Base-by-base conservation (phyloP, 2,888 invertebrate species). In the Amphipyra tragopoginis region DNA sequence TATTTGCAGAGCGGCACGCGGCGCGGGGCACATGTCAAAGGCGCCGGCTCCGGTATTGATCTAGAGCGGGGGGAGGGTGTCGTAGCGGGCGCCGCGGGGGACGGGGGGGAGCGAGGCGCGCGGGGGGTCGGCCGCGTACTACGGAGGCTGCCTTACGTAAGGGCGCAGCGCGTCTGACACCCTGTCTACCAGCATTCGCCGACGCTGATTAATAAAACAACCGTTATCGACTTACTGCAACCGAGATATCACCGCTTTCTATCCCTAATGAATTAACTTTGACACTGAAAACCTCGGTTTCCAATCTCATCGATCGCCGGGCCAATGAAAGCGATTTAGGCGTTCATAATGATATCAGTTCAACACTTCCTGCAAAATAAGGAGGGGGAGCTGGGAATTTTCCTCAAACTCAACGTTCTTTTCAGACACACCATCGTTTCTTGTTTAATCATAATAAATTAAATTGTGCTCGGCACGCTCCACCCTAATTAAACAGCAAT, bases 21-120 rank as follows among this genome's bases (percentile, higher is more conserved):
- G 88, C 86, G 88, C 86, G 87, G 90, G 91, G 92, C 93, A 93
- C 93, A 93, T 93, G 94, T 93, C 94, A 93, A 93, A 93, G 93
- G 93, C 92, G 89, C 90, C 90, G 92, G 90, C 91, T 89, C 86
- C 88, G 90, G 93, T 94, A 94, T 94, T 94, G 94, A 94, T 94
- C 93, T 93, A 91, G 89, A 86, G 90, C 80, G 88, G 86, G 86
- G 77, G 59, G 65, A 53, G 69, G 69, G 72, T 48, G 57, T 58
- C 51, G 40, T 44, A 53, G 55, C 58, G 68, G 70, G 48, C 47
- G 55, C 54, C 14, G 15, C 51, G 69, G 67, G 75, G 56, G 58
- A 51, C 53, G 65, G 43, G 49, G 29, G 15, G 42, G 44, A 49
- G 14, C 29, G 63, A 63, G 60, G 58, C 54, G 48, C 51, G 76